Evolutionary conservation across 2,113 vertebrate species (phyloP).

Genomic region (Cromileptes altivelis): DNA sequence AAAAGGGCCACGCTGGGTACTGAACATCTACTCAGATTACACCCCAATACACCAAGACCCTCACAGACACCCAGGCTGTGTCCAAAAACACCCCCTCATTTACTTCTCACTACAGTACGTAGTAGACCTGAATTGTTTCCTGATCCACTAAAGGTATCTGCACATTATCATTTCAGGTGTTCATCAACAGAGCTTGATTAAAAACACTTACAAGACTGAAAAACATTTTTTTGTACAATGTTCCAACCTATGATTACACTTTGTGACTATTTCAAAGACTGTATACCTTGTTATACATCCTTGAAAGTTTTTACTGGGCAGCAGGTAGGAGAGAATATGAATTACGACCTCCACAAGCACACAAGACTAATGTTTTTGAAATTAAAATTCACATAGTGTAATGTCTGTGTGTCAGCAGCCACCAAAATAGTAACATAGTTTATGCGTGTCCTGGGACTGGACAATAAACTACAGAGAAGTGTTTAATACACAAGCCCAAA

Average conservation of each 20-base stretch:
- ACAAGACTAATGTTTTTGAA: background rate
- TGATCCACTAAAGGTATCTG: background rate
- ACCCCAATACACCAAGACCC: conserved; percentile 5
- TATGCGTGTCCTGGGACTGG: background rate
- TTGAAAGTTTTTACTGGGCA: background rate
- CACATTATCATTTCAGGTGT: too few relatives aligned
- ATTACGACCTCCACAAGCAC: background rate
- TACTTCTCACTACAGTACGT: background rate
- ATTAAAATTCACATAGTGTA: background rate
- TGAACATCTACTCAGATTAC: conserved; percentile 12
- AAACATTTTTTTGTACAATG: background rate
- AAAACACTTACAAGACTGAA: too few relatives aligned
- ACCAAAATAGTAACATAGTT: background rate
- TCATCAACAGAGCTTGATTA: too few relatives aligned
- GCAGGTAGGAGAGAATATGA: background rate
- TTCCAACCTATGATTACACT: background rate
- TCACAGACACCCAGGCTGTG: background rate
- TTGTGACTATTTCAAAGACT: background rate
- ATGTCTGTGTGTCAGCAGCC: background rate
- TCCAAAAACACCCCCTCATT: background rate
- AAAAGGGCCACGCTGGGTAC: background rate
- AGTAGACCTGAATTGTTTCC: background rate
- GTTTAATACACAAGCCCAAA: background rate
- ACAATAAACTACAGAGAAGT: background rate
- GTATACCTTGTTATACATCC: background rate